Conservation (phyloP, 2,888 invertebrate species). For the Lasioglossum vierecki region DNA sequence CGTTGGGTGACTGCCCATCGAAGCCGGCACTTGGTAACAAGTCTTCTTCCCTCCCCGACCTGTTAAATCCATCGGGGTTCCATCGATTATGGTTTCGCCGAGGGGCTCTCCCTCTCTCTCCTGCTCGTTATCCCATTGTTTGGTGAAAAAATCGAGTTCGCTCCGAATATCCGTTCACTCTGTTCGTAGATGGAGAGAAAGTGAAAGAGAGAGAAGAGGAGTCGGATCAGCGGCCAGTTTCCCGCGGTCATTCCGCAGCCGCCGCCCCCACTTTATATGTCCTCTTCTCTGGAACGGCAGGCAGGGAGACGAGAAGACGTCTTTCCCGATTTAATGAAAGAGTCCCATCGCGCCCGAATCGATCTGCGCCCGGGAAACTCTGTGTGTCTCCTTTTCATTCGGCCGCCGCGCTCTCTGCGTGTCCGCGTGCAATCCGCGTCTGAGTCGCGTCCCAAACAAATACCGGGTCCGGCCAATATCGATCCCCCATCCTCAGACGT, state of each 20-base stretch:
- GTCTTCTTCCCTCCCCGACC: neutral
- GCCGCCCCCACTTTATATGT: conserved; percentile 21
- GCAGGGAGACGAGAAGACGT: conserved; percentile 42
- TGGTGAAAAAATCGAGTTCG: conserved; percentile 20
- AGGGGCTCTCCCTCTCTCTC: conserved; percentile 1
- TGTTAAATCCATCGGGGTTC: conserved; percentile 21
- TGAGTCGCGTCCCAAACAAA: conserved; percentile 73
- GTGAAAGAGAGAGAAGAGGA: neutral
- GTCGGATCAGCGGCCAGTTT: conserved; percentile 33
- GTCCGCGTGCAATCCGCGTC: conserved; percentile 64
- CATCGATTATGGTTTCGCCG: conserved; percentile 20
- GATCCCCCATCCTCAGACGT: conserved; percentile 50
- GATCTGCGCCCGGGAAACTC: conserved; percentile 39
- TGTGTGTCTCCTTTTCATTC: conserved; percentile 61
- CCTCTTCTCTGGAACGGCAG: conserved; percentile 1
- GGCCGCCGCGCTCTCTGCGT: conserved; percentile 24
- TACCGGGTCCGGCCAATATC: conserved; percentile 73
- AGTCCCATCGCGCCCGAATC: conserved; percentile 60
- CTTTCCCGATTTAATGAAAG: conserved; percentile 66
- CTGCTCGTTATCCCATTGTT: conserved; percentile 21
- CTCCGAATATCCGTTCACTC: conserved; percentile 25
- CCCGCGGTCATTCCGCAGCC: conserved; percentile 35
- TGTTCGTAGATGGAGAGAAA: neutral
- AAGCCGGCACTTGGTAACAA: neutral
- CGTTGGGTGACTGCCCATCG: neutral